Conservation (phyloP, 2,797 vertebrate genomes). For the Rhadinocentrus ornatus region DNA sequence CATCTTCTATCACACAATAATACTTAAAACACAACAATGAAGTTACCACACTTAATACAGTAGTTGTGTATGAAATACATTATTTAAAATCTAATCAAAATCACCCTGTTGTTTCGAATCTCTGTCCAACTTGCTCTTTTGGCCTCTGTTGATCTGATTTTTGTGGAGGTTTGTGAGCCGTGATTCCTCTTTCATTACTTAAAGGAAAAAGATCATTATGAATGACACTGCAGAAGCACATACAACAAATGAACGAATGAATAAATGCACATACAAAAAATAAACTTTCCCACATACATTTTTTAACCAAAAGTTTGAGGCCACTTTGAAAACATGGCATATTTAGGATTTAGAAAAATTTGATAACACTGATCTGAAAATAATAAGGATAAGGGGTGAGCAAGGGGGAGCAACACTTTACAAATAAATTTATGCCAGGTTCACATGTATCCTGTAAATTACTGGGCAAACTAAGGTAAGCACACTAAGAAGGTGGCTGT, state of each 20-base stretch:
- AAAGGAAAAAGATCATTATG: slow-evolving; percentile 1
- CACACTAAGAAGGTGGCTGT: no score
- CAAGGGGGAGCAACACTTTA: no score
- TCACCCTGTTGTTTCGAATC: no score
- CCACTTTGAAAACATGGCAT: background rate
- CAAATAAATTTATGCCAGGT: no score
- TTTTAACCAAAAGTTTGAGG: background rate
- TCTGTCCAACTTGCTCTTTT: slow-evolving; percentile 83
- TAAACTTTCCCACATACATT: background rate
- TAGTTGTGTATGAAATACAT: background rate
- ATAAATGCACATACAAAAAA: background rate
- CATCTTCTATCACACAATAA: no score
- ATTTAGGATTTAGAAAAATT: background rate
- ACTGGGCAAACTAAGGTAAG: no score
- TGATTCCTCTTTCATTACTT: slow-evolving; percentile 92
- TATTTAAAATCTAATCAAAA: background rate
- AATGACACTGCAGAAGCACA: background rate
- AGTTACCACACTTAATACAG: no score
- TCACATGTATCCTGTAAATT: no score
- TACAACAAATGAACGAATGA: background rate
- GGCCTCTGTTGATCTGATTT: slow-evolving; percentile 78
- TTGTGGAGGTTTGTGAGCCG: slow-evolving; percentile 84
- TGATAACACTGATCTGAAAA: background rate
- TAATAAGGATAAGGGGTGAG: no score
- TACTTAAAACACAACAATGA: no score